Percentiles rank a stretch among this genome's conserved stretches.
phyloP scores from a whole-genome alignment of 2,113 vertebrate genomes.

The Patagioenas fasciata region DNA sequence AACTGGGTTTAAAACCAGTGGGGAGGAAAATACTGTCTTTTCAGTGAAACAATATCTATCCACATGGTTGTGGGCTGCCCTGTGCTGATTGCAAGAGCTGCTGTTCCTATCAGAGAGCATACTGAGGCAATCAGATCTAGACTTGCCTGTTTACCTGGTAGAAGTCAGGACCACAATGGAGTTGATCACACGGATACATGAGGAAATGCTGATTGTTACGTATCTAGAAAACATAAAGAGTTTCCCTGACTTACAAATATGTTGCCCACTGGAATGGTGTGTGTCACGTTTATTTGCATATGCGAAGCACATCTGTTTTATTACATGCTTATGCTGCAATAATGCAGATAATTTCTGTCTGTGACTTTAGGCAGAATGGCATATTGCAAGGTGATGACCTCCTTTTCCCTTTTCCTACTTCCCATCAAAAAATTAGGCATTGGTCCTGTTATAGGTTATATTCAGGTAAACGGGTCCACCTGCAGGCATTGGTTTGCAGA shows the following conservation, averaged over 20 bases:
- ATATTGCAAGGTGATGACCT: not conserved
- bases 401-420: not conserved
- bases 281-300: fast-evolving
- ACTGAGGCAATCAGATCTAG: not conserved
- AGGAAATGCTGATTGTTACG: not conserved
- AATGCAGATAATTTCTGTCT: not conserved
- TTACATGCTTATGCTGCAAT: not conserved
- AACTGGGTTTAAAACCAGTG: not conserved
- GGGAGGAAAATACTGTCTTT: not conserved
- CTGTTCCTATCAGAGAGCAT: not conserved
- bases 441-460: not conserved
- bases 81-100: not conserved
- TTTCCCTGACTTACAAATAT: not conserved
- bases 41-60: not conserved
- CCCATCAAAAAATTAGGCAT: not conserved
- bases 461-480: not conserved
- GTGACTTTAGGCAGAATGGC: not conserved
- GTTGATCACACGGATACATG: not conserved
- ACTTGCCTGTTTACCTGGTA: not conserved
- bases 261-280: not conserved
- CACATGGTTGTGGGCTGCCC: not conserved
- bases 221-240: not conserved
- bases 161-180: fast-evolving
- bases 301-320: not conserved
- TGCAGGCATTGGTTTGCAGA: not conserved